Evolutionary conservation across 2,797 vertebrate genomes (phyloP).

Genomic region (Poliocrania exsul): DNA sequence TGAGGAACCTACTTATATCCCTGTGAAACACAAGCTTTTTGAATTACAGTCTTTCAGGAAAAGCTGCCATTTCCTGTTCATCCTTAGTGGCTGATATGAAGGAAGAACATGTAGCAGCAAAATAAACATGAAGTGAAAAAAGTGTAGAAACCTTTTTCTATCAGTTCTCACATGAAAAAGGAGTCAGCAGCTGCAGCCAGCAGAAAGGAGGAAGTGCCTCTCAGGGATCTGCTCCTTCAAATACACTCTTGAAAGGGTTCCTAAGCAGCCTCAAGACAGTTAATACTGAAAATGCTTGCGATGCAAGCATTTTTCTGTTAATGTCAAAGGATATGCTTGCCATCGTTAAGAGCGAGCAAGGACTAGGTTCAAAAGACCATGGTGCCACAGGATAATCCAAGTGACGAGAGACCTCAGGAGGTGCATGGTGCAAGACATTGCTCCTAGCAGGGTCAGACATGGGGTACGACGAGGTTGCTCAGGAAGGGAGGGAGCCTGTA

Average conservation of each 20-base stretch:
- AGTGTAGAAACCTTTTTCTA: not conserved
- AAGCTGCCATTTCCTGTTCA: not conserved
- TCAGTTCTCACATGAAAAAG: not conserved
- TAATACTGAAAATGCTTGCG: not conserved
- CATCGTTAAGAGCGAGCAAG: not conserved
- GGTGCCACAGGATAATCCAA: rapidly evolving
- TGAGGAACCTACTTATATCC: not conserved
- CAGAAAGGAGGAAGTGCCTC: not conserved
- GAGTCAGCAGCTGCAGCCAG: not conserved
- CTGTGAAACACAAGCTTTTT: not conserved
- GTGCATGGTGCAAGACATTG: not conserved
- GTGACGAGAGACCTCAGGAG: not conserved
- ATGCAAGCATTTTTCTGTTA: not conserved
- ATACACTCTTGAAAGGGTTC: not conserved
- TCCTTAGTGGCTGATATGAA: not conserved
- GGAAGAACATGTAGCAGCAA: not conserved
- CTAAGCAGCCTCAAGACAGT: not conserved
- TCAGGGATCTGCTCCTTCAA: not conserved
- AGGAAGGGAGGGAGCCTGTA: not conserved
- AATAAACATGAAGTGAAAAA: not conserved
- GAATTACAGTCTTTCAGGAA: not conserved
- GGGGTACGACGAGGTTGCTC: not conserved
- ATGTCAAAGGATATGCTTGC: not conserved
- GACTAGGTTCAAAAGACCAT: not conserved
- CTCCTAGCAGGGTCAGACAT: not conserved